Conservation (phyloP, 2,113 vertebrate species). For the Morone chrysops region DNA sequence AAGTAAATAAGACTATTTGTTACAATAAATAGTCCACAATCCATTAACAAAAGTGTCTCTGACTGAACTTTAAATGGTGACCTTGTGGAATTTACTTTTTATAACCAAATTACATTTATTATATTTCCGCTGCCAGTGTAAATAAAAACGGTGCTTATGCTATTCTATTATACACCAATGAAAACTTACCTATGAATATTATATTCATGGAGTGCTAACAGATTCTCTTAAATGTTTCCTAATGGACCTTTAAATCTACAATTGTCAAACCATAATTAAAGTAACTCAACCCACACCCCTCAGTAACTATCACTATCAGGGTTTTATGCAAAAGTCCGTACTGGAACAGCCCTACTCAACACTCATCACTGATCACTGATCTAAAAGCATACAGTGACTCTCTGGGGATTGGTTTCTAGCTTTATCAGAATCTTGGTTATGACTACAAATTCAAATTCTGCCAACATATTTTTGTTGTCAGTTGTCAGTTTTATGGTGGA, state of each 20-base stretch:
- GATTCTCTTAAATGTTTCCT: no score
- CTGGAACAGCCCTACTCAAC: neutral
- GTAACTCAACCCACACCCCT: neutral
- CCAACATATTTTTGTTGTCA: no score
- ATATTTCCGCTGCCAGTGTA: neutral
- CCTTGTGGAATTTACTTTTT: slow-evolving; percentile 2
- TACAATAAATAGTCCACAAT: neutral
- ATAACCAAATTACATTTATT: neutral
- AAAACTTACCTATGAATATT: no score
- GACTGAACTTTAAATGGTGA: slow-evolving; percentile 3
- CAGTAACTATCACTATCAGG: neutral
- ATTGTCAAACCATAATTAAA: neutral
- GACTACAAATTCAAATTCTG: no score
- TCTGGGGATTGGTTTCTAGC: no score
- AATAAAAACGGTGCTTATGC: no score
- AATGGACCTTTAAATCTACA: neutral
- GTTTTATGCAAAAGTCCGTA: neutral
- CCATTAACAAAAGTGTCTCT: neutral
- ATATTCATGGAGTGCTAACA: no score
- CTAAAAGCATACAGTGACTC: no score
- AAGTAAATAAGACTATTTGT: neutral
- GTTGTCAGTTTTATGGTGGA: no score
- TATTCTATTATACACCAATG: no score
- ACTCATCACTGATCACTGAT: no score
- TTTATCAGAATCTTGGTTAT: no score